Base-by-base conservation (phyloP, 92 coral and sea anemone species). In the Parazoanthus darwini region DNA sequence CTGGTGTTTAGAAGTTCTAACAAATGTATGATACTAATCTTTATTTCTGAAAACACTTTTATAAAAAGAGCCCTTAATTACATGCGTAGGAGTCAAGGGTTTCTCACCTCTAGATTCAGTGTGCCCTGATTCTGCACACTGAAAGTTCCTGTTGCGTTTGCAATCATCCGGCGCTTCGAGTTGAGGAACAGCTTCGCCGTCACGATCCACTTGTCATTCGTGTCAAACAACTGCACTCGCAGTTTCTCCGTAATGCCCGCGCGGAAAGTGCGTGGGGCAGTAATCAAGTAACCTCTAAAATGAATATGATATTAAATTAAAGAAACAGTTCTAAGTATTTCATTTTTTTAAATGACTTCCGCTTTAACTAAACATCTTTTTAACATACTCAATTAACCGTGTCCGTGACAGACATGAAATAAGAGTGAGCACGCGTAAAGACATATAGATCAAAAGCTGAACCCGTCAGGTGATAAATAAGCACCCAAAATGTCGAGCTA, bases 221-320 rank as follows among this genome's bases (percentile, higher is more conserved):
- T 82, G 78, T 82, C 79, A 66, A 81, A 76, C 20, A 94, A 91
- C 77, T 89, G 82, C n/a, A 94, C 94, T 71, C 89, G 73, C 25
- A 94, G 43, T 68, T 88, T 88, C 35, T 91, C 88, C 6, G 89
- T 88, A 78, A 90, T 88, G n/a, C 97, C 97, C 1, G 91, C 67
- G 43, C 92, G 92, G 84, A 80, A 94, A 11, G 89, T 82, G 48
- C 92, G 91, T 58, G 97, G 89, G n/a, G 90, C 86, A 37, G 97
- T 94, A 25, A 94, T 89, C 78, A 94, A 74, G 88, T 89, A 93
- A 6, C 89, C 91, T 42, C 97, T 93, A 50, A 82, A 63, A 42
- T 56, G 25, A 56, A 77, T 2, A 3, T 37, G 50, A 38, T 75
- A 8, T 2, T 54, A 18, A 54, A 54, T 1, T 54, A 14, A 18